Evolutionary conservation across 2,797 vertebrate genomes (phyloP).

Genomic region (Xerus rutilus): DNA sequence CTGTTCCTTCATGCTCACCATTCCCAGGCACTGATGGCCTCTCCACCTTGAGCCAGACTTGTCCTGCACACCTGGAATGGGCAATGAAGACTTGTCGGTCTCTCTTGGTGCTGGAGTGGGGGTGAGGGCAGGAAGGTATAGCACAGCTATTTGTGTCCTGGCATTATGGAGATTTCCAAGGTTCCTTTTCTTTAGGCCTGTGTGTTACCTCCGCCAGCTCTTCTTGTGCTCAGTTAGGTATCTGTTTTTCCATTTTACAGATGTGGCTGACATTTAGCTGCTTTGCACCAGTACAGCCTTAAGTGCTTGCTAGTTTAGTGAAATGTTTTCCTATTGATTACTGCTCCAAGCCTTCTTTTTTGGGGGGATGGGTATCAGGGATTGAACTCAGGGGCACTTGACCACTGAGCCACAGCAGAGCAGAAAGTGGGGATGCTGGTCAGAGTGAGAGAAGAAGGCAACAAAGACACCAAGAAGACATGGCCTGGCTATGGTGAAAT

Average conservation of each 20-base stretch:
- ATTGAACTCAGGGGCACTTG: no score
- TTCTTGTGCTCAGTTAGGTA: background rate
- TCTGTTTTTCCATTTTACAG: background rate
- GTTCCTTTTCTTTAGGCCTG: background rate
- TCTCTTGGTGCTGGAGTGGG: background rate
- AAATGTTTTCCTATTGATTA: background rate
- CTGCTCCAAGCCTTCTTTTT: background rate
- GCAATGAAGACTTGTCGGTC: background rate
- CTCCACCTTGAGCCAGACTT: background rate
- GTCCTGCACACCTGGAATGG: background rate
- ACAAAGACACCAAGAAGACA: background rate
- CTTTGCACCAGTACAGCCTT: background rate
- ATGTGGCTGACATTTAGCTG: background rate
- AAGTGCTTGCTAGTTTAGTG: background rate
- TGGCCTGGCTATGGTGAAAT: background rate
- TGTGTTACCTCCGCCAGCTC: background rate
- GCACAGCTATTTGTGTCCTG: background rate
- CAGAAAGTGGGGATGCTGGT: background rate
- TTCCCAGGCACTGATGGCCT: background rate
- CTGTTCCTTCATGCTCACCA: background rate
- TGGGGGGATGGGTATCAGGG: no score
- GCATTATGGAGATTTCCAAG: background rate
- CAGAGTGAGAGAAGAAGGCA: background rate
- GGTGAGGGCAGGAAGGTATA: background rate
- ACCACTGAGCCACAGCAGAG: background rate